Percentiles rank a stretch among this genome's conserved stretches.
Evolutionary conservation across 2,888 invertebrate species (phyloP).

Genomic region (Nymphalis c-album): DNA sequence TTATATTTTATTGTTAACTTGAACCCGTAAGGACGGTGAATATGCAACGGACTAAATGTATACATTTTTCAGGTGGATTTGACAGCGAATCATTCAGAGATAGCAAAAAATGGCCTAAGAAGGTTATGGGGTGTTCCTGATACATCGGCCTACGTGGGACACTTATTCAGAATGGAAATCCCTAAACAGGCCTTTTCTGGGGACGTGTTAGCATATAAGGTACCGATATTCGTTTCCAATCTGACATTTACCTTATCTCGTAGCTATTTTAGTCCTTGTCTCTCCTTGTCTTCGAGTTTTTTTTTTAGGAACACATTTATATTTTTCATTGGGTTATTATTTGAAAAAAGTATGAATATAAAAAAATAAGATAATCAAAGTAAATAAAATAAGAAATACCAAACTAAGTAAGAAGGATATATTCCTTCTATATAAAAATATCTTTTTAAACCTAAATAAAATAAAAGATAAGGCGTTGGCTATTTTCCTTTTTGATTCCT

Average conservation of each 20-base stretch:
- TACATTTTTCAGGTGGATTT: constrained; percentile 64
- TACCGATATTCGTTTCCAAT: constrained; percentile 50
- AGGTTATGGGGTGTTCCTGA: constrained; percentile 83
- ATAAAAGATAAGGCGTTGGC: too few relatives aligned
- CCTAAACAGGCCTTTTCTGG: constrained; percentile 87
- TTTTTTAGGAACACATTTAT: too few relatives aligned
- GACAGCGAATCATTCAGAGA: constrained; percentile 74
- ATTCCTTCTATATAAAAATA: too few relatives aligned
- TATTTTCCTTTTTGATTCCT: too few relatives aligned
- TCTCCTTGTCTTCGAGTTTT: background rate
- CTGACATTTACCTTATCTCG: background rate
- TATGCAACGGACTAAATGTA: background rate
- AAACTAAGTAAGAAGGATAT: too few relatives aligned
- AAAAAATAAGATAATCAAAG: too few relatives aligned
- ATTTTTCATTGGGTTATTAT: too few relatives aligned
- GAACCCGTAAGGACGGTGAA: background rate
- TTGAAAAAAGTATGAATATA: too few relatives aligned
- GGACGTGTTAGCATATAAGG: constrained; percentile 86
- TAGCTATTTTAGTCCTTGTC: background rate
- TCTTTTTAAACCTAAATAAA: too few relatives aligned
- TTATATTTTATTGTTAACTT: constrained; percentile 9
- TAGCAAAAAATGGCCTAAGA: constrained; percentile 76
- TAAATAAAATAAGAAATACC: too few relatives aligned
- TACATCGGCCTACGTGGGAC: constrained; percentile 85
- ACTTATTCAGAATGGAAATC: constrained; percentile 86